These are phyloP conservation scores for Grammomys surdaster DNA, from an alignment of 2,113 vertebrate species.

Conservation along the genomic window DNA sequence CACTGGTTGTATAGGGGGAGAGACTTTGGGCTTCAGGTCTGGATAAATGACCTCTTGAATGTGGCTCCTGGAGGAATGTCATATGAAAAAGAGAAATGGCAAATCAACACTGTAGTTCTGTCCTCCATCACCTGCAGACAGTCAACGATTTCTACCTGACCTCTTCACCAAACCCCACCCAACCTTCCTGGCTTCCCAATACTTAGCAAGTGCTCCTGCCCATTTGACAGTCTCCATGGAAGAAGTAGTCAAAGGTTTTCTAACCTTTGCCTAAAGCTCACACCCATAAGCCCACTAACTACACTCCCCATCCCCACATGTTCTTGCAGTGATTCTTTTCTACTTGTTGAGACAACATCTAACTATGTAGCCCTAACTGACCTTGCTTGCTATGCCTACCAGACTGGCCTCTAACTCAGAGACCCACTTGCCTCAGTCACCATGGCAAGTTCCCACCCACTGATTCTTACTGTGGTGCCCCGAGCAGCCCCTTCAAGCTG, in stretches of 20 bases:
- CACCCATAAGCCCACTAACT: too few relatives aligned
- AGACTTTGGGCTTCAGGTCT: slow-evolving; percentile 95
- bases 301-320: neutral
- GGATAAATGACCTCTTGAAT: slow-evolving; percentile 91
- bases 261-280: neutral
- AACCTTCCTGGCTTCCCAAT: neutral
- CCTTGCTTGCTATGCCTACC: neutral
- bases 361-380: neutral
- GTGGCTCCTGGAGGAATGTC: slow-evolving; percentile 87
- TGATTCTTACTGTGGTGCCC: slow-evolving; percentile 89
- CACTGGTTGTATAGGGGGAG: slow-evolving; percentile 94
- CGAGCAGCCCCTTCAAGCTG: slow-evolving; percentile 94
- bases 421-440: neutral
- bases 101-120: neutral
- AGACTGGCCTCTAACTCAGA: neutral
- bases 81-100: neutral
- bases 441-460: neutral
- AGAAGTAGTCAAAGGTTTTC: neutral
- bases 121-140: neutral
- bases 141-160: neutral
- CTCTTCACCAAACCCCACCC: neutral
- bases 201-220: neutral
- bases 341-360: neutral
- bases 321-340: neutral
- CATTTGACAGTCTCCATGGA: neutral